Percentiles rank a stretch among this genome's conserved stretches.
phyloP scores from a whole-genome alignment of 1,140 invertebrate species.

The Carcinoscorpius rotundicauda region DNA sequence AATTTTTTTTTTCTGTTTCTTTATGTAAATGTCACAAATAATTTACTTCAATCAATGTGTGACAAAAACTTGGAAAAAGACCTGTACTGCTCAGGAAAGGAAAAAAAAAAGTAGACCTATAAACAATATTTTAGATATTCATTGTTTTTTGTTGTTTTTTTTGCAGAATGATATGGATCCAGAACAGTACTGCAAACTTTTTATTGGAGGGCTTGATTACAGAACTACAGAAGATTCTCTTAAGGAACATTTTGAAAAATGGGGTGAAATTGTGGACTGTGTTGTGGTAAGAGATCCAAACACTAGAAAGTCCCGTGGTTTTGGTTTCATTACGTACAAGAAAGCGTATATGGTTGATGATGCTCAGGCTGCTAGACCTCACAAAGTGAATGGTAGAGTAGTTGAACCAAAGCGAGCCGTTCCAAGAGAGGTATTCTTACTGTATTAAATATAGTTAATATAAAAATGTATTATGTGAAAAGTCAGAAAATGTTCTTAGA shows the following conservation, averaged over 20 bases:
- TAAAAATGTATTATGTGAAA: too few species aligned
- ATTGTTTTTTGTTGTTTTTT: neutral
- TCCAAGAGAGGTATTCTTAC: constrained; percentile 50
- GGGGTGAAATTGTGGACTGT: constrained; percentile 93
- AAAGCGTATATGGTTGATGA: constrained; percentile 84
- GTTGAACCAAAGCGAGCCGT: constrained; percentile 96
- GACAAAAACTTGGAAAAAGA: too few species aligned
- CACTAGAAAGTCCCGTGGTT: constrained; percentile 74
- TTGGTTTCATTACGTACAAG: constrained; percentile 94
- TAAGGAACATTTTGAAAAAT: constrained; percentile 84
- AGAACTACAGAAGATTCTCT: constrained; percentile 86
- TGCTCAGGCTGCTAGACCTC: constrained; percentile 75
- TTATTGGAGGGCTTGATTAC: constrained; percentile 93
- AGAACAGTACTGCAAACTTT: constrained; percentile 89
- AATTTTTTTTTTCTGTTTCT: too few species aligned
- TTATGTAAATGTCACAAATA: too few species aligned
- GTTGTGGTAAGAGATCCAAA: constrained; percentile 96
- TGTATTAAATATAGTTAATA: neutral
- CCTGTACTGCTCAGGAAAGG: too few species aligned
- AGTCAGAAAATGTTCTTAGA: too few species aligned
- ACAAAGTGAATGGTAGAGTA: constrained; percentile 64
- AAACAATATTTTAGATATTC: too few species aligned
- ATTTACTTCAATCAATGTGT: too few species aligned
- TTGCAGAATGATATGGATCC: constrained; percentile 33
- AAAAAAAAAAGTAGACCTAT: too few species aligned